phyloP scores from a whole-genome alignment of 2,113 vertebrate species.

The Hemichromis elongatus region DNA sequence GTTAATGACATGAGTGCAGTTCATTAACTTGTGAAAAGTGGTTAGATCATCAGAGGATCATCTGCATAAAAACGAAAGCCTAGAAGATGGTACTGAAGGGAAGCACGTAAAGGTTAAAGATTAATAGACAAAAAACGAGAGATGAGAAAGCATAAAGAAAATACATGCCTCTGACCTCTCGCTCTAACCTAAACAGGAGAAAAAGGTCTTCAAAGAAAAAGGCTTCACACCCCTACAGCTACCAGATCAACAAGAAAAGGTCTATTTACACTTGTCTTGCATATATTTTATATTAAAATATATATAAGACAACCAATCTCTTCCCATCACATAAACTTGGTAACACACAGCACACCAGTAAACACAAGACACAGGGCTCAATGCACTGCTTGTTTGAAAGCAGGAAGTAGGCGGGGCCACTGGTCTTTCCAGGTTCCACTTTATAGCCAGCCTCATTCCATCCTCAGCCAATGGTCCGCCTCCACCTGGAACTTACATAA shows the following conservation, averaged over 20 bases:
- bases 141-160: too few species aligned
- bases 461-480: neutral
- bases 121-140: neutral
- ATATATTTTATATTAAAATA: neutral
- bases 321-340: neutral
- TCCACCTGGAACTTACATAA: neutral
- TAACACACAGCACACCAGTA: neutral
- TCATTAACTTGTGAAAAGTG: neutral
- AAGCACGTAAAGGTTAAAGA: neutral
- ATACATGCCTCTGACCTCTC: too few species aligned
- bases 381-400: neutral
- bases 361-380: neutral
- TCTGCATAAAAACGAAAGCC: neutral
- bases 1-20: neutral
- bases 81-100: fast-evolving
- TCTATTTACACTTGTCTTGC: neutral
- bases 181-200: too few species aligned
- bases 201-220: too few species aligned
- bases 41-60: neutral
- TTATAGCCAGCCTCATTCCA: neutral
- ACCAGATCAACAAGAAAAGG: too few species aligned
- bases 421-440: neutral
- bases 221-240: too few species aligned
- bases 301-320: neutral
- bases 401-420: neutral